phyloP scores from a whole-genome alignment of 2,888 invertebrate species.

The Caenorhabditis virilis region DNA sequence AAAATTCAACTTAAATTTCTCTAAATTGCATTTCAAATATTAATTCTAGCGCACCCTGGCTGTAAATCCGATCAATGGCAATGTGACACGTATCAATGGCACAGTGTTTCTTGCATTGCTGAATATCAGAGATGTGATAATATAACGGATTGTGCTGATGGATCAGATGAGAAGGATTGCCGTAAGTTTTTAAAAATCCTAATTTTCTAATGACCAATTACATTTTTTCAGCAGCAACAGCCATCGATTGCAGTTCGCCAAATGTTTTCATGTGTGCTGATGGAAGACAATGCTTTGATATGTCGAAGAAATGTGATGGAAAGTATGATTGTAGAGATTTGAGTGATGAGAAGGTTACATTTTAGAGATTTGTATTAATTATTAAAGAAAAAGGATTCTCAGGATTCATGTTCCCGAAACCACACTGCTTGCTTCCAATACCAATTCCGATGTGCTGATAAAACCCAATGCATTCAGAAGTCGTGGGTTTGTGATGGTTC shows the following conservation, averaged over 20 bases:
- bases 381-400: conserved; percentile 2
- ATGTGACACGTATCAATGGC: conserved; percentile 91
- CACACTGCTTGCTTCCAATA: conserved; percentile 68
- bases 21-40: not conserved
- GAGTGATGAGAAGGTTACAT: conserved; percentile 77
- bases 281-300: conserved; percentile 82
- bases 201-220: no score
- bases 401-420: conserved; percentile 78
- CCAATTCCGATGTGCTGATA: conserved; percentile 90
- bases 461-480: conserved; percentile 79
- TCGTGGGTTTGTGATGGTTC: conserved; percentile 72
- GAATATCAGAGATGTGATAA: conserved; percentile 91
- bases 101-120: conserved; percentile 90
- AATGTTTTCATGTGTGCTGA: conserved; percentile 79
- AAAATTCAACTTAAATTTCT: conserved; percentile 1
- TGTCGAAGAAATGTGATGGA: conserved; percentile 88
- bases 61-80: conserved; percentile 85
- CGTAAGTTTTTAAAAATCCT: conserved; percentile 77
- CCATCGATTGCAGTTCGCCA: conserved; percentile 55
- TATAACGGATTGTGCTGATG: conserved; percentile 91
- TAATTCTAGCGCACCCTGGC: conserved; percentile 84
- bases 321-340: conserved; percentile 80
- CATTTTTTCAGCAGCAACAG: conserved; percentile 43
- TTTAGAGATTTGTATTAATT: not conserved
- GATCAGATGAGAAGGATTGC: conserved; percentile 88